Evolutionary conservation across 2,113 vertebrate genomes (phyloP).

Genomic region (Oreochromis spilurus): DNA sequence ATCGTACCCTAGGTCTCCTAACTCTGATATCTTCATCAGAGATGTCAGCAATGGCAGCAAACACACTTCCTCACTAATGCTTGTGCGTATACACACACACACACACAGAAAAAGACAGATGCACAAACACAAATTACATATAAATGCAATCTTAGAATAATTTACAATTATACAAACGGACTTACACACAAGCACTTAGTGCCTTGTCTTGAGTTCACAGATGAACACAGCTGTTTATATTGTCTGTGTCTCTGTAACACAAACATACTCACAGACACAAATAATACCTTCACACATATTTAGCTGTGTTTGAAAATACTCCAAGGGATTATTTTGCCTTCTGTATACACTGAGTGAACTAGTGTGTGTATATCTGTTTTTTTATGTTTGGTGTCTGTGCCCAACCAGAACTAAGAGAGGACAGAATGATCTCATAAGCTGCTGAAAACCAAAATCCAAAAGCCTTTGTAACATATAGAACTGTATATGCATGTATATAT

Average conservation of each 20-base stretch:
- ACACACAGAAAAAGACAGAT: background rate
- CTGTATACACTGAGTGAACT: slow-evolving; percentile 15
- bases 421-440: slow-evolving; percentile 44
- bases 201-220: background rate
- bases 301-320: slow-evolving; percentile 12
- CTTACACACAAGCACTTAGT: background rate
- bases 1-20: slow-evolving; percentile 24
- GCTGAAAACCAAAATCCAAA: slow-evolving; percentile 34
- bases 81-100: background rate
- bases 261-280: background rate
- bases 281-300: background rate
- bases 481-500: background rate
- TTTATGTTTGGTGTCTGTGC: slow-evolving; percentile 10
- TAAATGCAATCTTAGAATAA: background rate
- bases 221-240: background rate
- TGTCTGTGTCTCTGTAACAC: background rate
- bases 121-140: background rate
- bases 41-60: background rate
- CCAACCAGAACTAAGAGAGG: slow-evolving; percentile 15
- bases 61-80: background rate
- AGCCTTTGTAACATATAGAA: background rate
- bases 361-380: slow-evolving; percentile 29
- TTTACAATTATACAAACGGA: background rate
- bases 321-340: slow-evolving; percentile 13
- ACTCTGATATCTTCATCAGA: slow-evolving; percentile 62